A percentile compares a stretch with the other conserved stretches of the same genome.
These are phyloP conservation scores for Tetramorium simillimum DNA, from an alignment of 1,140 invertebrate species.

Conservation along the genomic window DNA sequence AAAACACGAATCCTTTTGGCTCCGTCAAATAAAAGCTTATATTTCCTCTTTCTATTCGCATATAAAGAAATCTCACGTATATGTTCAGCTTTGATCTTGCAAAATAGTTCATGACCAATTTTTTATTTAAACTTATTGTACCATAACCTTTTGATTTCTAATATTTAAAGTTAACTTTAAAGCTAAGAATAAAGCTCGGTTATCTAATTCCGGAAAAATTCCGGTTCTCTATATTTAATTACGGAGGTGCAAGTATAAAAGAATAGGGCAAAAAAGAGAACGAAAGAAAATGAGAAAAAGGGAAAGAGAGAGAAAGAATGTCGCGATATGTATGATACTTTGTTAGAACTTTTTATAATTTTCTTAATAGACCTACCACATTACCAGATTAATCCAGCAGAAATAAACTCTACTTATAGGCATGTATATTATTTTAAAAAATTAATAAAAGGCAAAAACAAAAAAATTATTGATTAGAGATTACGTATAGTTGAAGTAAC, in stretches of 20 bases:
- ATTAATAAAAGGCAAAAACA: too few relatives aligned
- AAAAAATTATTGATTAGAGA: background rate
- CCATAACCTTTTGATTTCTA: background rate
- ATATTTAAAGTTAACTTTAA: background rate
- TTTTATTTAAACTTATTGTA: background rate
- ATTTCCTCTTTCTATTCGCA: background rate
- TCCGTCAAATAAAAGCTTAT: background rate
- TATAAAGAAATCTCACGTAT: background rate
- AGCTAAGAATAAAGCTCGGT: background rate
- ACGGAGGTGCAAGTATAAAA: too few relatives aligned
- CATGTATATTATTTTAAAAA: background rate
- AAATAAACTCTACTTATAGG: background rate
- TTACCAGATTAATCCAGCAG: background rate
- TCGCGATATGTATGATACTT: background rate
- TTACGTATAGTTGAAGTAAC: background rate
- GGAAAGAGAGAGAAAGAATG: background rate
- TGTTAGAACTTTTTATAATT: background rate
- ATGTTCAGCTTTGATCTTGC: background rate
- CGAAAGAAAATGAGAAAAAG: too few relatives aligned
- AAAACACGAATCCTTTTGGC: background rate
- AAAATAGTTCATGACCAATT: background rate
- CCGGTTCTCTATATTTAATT: background rate
- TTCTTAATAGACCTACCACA: background rate
- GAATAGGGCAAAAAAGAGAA: too few relatives aligned
- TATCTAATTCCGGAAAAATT: background rate